Evolutionary conservation across 2,888 invertebrate species (phyloP).

Genomic region (Pseudanteris insignis): DNA sequence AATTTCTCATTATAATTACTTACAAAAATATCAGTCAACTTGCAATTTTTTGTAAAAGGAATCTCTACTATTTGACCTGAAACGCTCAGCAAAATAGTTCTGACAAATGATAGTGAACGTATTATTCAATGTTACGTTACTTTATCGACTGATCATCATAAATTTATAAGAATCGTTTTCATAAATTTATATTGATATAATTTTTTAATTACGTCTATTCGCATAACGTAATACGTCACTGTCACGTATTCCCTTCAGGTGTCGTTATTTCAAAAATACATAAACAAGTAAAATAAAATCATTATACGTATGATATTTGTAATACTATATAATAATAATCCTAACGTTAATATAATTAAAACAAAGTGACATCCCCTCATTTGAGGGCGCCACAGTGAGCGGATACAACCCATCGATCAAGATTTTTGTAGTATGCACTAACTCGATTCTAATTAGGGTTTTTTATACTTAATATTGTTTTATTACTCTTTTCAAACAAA

Average conservation of each 20-base stretch:
- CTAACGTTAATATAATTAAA: conserved; percentile 22
- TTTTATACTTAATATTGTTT: conserved; percentile 25
- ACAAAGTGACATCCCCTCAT: conserved; percentile 3
- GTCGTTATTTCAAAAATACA: conserved; percentile 21
- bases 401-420: conserved; percentile 41
- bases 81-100: too few species aligned
- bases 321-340: conserved; percentile 16
- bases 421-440: conserved; percentile 35
- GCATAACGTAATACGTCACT: conserved; percentile 12
- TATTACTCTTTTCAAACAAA: conserved; percentile 12
- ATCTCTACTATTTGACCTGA: too few species aligned
- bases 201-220: conserved; percentile 5
- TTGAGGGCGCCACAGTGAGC: conserved; percentile 8
- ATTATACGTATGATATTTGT: conserved; percentile 18
- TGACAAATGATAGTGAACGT: too few species aligned
- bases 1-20: too few species aligned
- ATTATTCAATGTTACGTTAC: too few species aligned
- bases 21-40: too few species aligned
- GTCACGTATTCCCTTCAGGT: conserved; percentile 15
- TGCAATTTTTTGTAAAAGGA: too few species aligned
- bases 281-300: conserved; percentile 10
- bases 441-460: conserved; percentile 30
- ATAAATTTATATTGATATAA: too few species aligned
- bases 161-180: too few species aligned
- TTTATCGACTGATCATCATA: too few species aligned